A percentile compares a stretch with the other conserved stretches of the same genome.
Conservation (phyloP, 1,140 invertebrate genomes). For the Drosophila parabipectinata region DNA sequence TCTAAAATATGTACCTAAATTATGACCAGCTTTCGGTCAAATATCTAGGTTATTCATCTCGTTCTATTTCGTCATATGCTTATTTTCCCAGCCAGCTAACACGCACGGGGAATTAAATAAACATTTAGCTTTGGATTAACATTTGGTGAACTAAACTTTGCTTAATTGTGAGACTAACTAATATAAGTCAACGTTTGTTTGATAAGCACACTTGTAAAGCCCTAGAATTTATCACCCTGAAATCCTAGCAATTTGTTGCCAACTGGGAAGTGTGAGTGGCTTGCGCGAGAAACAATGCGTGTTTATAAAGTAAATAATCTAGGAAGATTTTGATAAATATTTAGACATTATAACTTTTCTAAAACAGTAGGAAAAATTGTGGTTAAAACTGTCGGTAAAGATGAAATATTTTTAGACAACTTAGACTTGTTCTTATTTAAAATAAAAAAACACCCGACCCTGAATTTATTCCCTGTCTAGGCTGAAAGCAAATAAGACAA, state of each 20-base stretch:
- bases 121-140: conserved; percentile 39
- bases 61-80: conserved; percentile 30
- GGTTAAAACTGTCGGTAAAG: neutral
- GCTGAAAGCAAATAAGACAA: conserved; percentile 22
- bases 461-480: conserved; percentile 30
- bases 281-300: conserved; percentile 4
- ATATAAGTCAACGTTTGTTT: conserved; percentile 12
- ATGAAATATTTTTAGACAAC: too few relatives aligned
- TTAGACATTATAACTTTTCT: too few relatives aligned
- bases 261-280: conserved; percentile 16
- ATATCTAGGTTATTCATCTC: conserved; percentile 22
- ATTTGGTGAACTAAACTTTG: conserved; percentile 8
- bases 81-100: conserved; percentile 42
- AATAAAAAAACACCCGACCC: conserved; percentile 7
- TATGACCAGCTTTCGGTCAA: conserved; percentile 2
- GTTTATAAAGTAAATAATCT: neutral
- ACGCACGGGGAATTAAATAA: conserved; percentile 28
- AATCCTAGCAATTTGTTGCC: conserved; percentile 18
- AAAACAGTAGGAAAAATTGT: neutral
- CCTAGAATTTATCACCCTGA: neutral
- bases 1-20: neutral
- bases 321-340: too few relatives aligned
- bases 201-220: neutral
- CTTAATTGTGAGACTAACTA: conserved; percentile 13
- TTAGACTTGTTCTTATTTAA: too few relatives aligned